Percentiles rank a stretch among this genome's conserved stretches.
phyloP scores from a whole-genome alignment of 2,797 vertebrate genomes.

The Cirrhinus mrigala region DNA sequence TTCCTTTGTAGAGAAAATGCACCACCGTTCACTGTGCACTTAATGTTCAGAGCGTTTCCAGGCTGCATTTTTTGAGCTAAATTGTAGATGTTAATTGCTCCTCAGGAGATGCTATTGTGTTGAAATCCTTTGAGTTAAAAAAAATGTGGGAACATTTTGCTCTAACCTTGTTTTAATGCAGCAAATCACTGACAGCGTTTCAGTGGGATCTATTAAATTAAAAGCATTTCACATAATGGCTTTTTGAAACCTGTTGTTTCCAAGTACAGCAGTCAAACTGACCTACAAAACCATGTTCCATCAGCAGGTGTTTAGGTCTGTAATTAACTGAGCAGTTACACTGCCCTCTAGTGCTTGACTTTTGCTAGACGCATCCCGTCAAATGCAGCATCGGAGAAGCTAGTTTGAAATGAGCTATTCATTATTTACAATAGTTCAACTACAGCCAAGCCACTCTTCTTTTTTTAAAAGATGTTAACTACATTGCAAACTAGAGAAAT shows the following conservation, averaged over 20 bases:
- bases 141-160: conserved; percentile 19
- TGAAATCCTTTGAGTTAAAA: background rate
- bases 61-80: background rate
- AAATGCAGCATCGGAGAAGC: background rate
- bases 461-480: background rate
- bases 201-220: background rate
- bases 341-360: conserved; percentile 28
- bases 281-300: background rate
- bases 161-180: background rate
- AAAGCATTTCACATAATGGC: background rate
- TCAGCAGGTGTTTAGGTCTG: background rate
- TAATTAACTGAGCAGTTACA: background rate
- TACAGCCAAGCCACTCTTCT: background rate
- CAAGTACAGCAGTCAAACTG: background rate
- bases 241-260: background rate
- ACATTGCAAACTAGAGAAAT: background rate
- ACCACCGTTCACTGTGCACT: background rate
- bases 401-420: background rate
- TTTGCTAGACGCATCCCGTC: background rate
- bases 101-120: conserved; percentile 14
- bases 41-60: background rate
- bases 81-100: background rate
- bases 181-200: background rate
- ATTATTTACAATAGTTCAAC: background rate
- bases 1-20: background rate